Base-by-base conservation (phyloP, 2,113 vertebrate species). In the Leuciscus idus region DNA sequence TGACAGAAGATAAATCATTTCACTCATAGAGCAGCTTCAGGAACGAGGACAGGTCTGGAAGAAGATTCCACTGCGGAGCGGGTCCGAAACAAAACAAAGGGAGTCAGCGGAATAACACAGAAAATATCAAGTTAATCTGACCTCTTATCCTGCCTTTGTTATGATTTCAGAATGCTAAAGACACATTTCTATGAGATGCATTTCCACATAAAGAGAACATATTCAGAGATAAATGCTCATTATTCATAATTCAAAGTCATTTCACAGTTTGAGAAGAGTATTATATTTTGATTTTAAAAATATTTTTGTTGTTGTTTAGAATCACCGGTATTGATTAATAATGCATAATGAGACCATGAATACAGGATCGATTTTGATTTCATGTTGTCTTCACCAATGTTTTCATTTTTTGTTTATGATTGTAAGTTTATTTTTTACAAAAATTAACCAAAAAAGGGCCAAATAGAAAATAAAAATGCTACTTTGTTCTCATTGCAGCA, bases 1-100 rank as follows among this genome's bases (percentile, higher is more conserved):
- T 91, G 92, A 91, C 90, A 91, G 91, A 86, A 91, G 86, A 93
- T 94, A 93, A 94, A 93, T 93, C 91, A 92, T 78, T 88, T 87
- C 10, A 83, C 23, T 74, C 59, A 68, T 1, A 33, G 36, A 43
- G 66, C 3, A 76, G 81, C 2, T 57, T 30, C 13, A 83, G 11
- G 39, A 75, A 28, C 64, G 2, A 50, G 43, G 10, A 39, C 3
- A 76, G 48, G 74, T 76, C 23, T 26, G 26, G 74, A 55, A 55
- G 46, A 46, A 28, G 73, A 6, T 13, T 43, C 23, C 10, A 48
- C 11, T 46, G 39, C 43, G 19, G 33, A 36, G 46, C 15, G 1
- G 74, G 7, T 70, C 33, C 33, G 7, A 36, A 70, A 7, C 66
- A 36, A 36, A 33, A 70, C 30, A 68, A 68, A 70, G 17, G 30